Base-by-base conservation (phyloP, 2,113 vertebrate genomes). In the Caranx ignobilis region DNA sequence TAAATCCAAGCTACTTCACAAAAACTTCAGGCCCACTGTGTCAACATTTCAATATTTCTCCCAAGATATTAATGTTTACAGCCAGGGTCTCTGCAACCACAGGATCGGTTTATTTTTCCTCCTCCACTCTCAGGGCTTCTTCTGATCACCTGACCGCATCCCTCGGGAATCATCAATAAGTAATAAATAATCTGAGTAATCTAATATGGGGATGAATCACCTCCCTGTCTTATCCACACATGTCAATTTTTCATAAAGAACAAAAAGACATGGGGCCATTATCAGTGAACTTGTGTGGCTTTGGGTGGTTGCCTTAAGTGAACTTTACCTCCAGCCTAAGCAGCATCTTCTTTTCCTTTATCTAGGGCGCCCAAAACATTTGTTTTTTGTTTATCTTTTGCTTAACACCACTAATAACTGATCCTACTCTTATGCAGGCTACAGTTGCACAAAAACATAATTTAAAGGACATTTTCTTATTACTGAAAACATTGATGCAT, bases 31-130 rank as follows among this genome's bases (percentile, higher is more conserved):
- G 12, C n/a, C 57, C 5, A 15, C 78, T 72, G 54, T 59, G 63
- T 48, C 62, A 64, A 62, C 71, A 68, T 73, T 82, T 87, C 35
- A 85, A 77, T 79, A 86, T 78, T 80, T 78, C 70, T 82, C 73
- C 63, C 74, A 81, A 81, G 79, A 88, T 90, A 82, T 89, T 80
- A 77, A 80, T 62, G 62, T 75, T 78, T 85, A 79, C 74, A 62
- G 43, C 39, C 57, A 41, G 54, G 19, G 11, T 75, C 70, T 77
- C 34, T 66, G 62, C 37, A 59, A 66, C 37, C 35, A 39, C 55
- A 71, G 41, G 66, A 57, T 75, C 55, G 57, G 1, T 67, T 76
- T 81, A 13, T 75, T 71, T 68, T 56, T 32, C 45, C n/a, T 65
- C 68, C 68, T n/a, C 63, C 64, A 50, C 62, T 69, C 64, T 78